phyloP scores from a whole-genome alignment of 2,113 vertebrate species.

The Anseranas semipalmata region DNA sequence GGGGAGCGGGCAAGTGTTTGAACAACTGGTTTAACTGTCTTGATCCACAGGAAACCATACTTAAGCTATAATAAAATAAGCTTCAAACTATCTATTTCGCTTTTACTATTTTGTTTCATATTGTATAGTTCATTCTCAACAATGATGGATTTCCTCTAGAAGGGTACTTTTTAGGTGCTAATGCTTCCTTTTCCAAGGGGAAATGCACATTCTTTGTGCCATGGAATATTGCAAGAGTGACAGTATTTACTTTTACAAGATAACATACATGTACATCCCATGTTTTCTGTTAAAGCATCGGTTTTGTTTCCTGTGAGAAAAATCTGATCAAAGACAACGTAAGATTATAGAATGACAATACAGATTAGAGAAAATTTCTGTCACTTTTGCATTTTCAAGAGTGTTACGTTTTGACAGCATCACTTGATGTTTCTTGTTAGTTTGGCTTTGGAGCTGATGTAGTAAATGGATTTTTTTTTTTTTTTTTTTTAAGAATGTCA shows the following conservation, averaged over 20 bases:
- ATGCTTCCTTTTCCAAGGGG: background rate
- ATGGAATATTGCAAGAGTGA: fast-evolving
- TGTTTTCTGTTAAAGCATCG: background rate
- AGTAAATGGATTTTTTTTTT: background rate
- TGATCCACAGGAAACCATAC: conserved; percentile 26
- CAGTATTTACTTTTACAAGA: background rate
- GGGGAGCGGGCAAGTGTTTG: background rate
- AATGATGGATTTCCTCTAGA: background rate
- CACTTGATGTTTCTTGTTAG: background rate
- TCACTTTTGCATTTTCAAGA: background rate
- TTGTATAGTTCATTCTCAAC: background rate
- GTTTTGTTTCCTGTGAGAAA: background rate
- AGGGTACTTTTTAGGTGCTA: background rate
- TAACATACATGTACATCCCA: fast-evolving
- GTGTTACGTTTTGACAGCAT: background rate
- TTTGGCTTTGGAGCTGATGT: background rate
- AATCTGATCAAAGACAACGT: background rate
- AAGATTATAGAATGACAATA: background rate
- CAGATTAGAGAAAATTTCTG: background rate
- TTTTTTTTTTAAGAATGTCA: background rate
- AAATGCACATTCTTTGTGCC: fast-evolving
- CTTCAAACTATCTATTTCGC: conserved; percentile 13
- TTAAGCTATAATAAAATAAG: conserved; percentile 73
- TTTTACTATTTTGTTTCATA: background rate
- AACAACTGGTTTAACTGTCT: conserved; percentile 23